phyloP scores from a whole-genome alignment of 2,888 invertebrate genomes.

The Agriopis aurantiaria region DNA sequence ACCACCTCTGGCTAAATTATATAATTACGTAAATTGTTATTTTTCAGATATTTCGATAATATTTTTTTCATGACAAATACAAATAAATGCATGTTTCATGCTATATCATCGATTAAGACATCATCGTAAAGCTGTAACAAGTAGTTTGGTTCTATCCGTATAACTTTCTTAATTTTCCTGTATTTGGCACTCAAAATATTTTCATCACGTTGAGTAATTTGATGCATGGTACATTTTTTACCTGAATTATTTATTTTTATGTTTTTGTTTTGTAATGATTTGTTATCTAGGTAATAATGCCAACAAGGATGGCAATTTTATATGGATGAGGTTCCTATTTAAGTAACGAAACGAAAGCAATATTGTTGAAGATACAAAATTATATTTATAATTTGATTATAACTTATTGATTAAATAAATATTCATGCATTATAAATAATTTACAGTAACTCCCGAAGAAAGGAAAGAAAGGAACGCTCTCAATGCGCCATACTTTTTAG shows the following conservation, averaged over 20 bases:
- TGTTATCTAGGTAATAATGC: neutral
- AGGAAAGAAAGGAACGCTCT: constrained; percentile 89
- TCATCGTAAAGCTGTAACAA: constrained; percentile 82
- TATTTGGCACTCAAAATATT: constrained; percentile 63
- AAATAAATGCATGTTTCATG: constrained; percentile 67
- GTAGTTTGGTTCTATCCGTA: constrained; percentile 62
- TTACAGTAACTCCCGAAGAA: constrained; percentile 90
- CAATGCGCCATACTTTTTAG: constrained; percentile 93
- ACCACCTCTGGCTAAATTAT: constrained; percentile 15
- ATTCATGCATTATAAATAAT: constrained; percentile 6
- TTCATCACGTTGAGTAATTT: constrained; percentile 43
- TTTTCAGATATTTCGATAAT: constrained; percentile 20
- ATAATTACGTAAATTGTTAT: constrained; percentile 14
- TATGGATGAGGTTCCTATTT: neutral
- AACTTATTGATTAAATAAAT: neutral
- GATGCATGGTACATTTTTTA: constrained; percentile 42
- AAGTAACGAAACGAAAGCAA: neutral
- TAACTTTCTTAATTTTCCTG: constrained; percentile 71
- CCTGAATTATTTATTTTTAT: neutral
- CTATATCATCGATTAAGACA: constrained; percentile 79
- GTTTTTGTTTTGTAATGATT: neutral
- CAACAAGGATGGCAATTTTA: too few relatives aligned
- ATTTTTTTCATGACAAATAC: neutral
- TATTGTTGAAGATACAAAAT: neutral
- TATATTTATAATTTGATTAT: neutral